Evolutionary conservation across 1,140 invertebrate genomes (phyloP), one percentile per base, ranked within the genome.

Genomic region (Diachasmimorpha longicaudata): DNA sequence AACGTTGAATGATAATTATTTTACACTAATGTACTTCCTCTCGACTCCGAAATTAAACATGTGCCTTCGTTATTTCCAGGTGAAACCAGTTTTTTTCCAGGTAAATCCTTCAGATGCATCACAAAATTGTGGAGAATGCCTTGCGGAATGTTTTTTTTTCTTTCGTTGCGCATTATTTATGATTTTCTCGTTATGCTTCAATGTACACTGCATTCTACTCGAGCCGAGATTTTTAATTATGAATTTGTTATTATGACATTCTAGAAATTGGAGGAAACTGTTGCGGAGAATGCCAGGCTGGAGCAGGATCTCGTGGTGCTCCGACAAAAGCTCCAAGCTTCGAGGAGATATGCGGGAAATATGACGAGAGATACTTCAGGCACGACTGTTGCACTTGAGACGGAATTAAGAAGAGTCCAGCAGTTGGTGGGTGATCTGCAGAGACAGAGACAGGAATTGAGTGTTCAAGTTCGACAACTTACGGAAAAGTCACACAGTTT

Each of bases 191-290:
- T 72, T 75, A 44, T 70, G 9, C 69, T 67, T 66, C 21, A 75
- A 67, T 72, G 46, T 73, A 79, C 77, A 44, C 42, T 72, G 74
- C 77, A 68, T 14, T 52, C 19, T 70, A 14, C 42, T 16, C 48
- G 48, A 19, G 9, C 19, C 16, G 5, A 6, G 16, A 9, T 52
- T 13, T 52, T 52, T 52, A n/a, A 52, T 14, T 36, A 25, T 58
- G 68, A 52, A 9, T 36, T 23, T 52, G 21, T 66, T 73, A 69
- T 52, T 55, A 4, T 55, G 42, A 63, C 21, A 78, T 85, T 88
- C 19, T 86, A 96, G 94, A 95, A 96, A 92, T 87, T 98, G 74
- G 96, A 98, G 86, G 95, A 96, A 84, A 96, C 95, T 0, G 95
- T 96, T 14, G 94, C 95, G 0, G 96, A 96, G 76, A 97, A 97